Percentiles rank a stretch among this genome's conserved stretches.
phyloP scores from a whole-genome alignment of 2,888 invertebrate species.

The Bimastos eiseni region DNA sequence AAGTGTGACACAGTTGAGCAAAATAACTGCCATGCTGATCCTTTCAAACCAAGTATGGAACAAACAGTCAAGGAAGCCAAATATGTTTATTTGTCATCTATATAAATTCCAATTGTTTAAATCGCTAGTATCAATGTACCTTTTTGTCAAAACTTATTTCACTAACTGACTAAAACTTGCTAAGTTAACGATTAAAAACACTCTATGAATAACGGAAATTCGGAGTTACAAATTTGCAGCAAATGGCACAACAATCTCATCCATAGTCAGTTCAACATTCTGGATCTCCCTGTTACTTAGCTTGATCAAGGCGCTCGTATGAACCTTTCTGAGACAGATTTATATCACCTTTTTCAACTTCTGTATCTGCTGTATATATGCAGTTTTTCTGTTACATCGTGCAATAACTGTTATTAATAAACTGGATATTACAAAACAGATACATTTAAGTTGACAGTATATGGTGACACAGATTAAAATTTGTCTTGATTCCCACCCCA shows the following conservation, averaged over 20 bases:
- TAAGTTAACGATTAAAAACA: not conserved
- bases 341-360: not conserved
- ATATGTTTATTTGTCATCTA: not conserved
- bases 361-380: not conserved
- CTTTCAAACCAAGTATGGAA: conserved; percentile 91
- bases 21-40: conserved; percentile 94
- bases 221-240: not conserved
- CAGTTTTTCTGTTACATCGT: not conserved
- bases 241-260: not conserved
- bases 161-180: not conserved
- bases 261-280: not conserved
- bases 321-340: not conserved
- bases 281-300: not conserved
- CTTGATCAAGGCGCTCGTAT: not conserved
- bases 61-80: not conserved
- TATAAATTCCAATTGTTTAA: not conserved
- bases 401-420: not conserved
- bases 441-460: not conserved
- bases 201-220: not conserved
- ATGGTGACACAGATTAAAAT: too few relatives aligned
- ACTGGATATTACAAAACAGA: not conserved
- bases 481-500: too few relatives aligned
- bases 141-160: not conserved
- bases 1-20: conserved; percentile 95
- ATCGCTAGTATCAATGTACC: not conserved